Percentiles rank a stretch among this genome's conserved stretches.
These are phyloP conservation scores for Trididemnum miniatum DNA, from an alignment of 23 tunicate species.

Conservation along the genomic window DNA sequence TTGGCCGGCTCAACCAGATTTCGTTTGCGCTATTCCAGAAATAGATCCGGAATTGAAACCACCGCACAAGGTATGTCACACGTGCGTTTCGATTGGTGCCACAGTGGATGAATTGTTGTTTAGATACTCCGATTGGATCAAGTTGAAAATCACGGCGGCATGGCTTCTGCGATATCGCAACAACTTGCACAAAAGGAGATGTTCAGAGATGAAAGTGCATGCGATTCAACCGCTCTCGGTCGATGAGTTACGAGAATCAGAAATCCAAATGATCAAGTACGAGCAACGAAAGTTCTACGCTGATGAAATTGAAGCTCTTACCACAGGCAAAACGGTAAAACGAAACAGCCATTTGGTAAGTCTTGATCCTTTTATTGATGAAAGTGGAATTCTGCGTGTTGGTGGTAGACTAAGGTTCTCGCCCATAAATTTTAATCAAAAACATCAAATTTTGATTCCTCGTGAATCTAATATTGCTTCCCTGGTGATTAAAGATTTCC, in stretches of 20 bases:
- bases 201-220: background rate
- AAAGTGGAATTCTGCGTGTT: background rate
- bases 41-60: too few relatives aligned
- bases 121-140: slow-evolving; percentile 27
- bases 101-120: too few relatives aligned
- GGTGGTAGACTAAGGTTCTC: background rate
- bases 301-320: background rate
- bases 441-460: too few relatives aligned
- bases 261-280: background rate
- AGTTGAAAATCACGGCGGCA: slow-evolving; percentile 13
- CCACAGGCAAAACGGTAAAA: background rate
- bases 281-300: background rate
- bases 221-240: background rate
- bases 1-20: too few relatives aligned
- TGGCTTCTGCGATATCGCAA: too few relatives aligned
- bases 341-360: background rate
- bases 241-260: background rate
- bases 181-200: background rate
- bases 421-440: background rate
- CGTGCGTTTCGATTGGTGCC: too few relatives aligned
- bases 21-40: too few relatives aligned
- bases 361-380: too few relatives aligned
- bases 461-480: background rate
- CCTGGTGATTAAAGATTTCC: background rate
- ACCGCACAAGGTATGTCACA: too few relatives aligned